Base-by-base conservation (phyloP, 1,140 invertebrate genomes). In the Zaprionus africanus region DNA sequence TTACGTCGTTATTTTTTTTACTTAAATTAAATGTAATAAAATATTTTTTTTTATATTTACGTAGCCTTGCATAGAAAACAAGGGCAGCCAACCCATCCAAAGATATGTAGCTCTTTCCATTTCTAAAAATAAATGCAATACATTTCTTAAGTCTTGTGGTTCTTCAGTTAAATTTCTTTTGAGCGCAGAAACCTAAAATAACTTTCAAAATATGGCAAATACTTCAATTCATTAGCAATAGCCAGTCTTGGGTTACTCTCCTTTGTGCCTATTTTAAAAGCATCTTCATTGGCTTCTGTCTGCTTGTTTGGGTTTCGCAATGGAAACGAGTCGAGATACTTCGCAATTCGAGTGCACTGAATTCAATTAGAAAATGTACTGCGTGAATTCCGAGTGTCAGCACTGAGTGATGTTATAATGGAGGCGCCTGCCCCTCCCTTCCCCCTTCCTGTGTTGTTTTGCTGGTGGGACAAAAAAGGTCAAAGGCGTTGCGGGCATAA, bases 321-420 rank as follows among this genome's bases (percentile, higher is more conserved):
- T 49, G 46, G 17, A 49, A 49, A 49, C 17, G 4, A 12, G 46
- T 11, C 46, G n/a, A 11, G 46, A 19, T 31, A 31, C 2, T 7
- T 31, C 1, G 1, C 7, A 31, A 31, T 6, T 7, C 28, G 28
- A 31, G 7, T 19, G 9, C 22, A 22, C 11, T 12, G n/a, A 51
- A 51, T 28, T 24, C 28, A 68, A 51, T 60, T 60, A 59, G 64
- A n/a, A 17, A 58, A 66, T 66, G 38, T 43, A 26, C 22, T 41
- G 38, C 22, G 5, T 19, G 22, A 43, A 24, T 24, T 26, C 9
- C 19, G 24, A 41, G 36, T n/a, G 46, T 22, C 17, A 49, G n/a
- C 7, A 17, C 46, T 11, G 46, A 11, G 46, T 4, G 46, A 49
- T 49, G n/a, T 22, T 19, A 11, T 49, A 49, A 49, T 19, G 46